Conservation (phyloP, 2,797 vertebrate genomes). For the Leuciscus waleckii region DNA sequence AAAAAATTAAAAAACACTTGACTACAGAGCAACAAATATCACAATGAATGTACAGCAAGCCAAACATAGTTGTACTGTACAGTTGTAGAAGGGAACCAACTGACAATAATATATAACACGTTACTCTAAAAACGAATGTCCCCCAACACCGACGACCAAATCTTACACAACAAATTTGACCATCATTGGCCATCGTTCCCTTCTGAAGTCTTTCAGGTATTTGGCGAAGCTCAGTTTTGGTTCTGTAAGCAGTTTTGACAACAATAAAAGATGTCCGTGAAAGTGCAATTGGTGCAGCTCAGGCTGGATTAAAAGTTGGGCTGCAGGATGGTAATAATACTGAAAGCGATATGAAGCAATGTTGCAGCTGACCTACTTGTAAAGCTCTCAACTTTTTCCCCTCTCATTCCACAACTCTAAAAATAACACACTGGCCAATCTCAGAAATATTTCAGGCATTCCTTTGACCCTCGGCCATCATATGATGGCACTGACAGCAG, state of each 20-base stretch:
- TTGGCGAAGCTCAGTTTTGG: constrained; percentile 24
- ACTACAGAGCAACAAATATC: neutral
- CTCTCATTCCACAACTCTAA: constrained; percentile 75
- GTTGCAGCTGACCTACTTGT: constrained; percentile 83
- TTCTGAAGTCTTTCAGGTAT: constrained; percentile 18
- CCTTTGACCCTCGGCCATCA: constrained; percentile 72
- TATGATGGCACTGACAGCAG: constrained; percentile 66
- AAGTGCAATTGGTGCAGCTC: constrained; percentile 67
- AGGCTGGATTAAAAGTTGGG: constrained; percentile 77
- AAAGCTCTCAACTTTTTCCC: constrained; percentile 76
- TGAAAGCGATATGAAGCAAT: constrained; percentile 76
- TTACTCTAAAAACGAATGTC: neutral
- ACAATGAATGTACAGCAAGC: neutral
- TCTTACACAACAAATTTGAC: constrained; percentile 40
- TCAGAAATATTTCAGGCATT: constrained; percentile 78
- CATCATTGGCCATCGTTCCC: neutral
- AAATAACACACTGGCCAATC: constrained; percentile 80
- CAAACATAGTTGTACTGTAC: neutral
- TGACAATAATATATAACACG: neutral
- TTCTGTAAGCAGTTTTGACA: constrained; percentile 38
- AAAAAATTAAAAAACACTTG: neutral
- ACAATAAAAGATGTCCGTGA: constrained; percentile 41
- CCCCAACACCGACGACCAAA: neutral
- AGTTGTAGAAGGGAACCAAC: neutral
- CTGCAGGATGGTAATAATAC: constrained; percentile 78